Evolutionary conservation across 2,113 vertebrate species (phyloP), one percentile per base, ranked within the genome.

Genomic region (Kobus ellipsiprymnus): DNA sequence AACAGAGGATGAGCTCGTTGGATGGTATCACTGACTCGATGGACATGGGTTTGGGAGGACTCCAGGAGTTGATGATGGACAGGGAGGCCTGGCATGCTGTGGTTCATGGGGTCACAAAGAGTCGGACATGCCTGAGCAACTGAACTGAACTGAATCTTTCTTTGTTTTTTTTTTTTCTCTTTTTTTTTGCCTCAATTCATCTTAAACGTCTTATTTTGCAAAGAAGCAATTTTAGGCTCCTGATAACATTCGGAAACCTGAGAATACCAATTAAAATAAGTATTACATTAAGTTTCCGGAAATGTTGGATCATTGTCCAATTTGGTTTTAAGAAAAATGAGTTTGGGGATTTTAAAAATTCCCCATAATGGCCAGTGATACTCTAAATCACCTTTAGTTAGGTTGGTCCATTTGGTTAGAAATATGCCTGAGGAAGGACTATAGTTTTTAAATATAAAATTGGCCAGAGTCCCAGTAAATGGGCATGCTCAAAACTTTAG

Each of bases 101-200:
- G 5, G 12, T 30, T 62, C 13, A 62, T 30, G 59, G 29, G 29
- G 59, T 62, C 1, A 1, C 59, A 30, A 62, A 62, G 6, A 62
- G 59, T 62, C 0, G 4, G 29, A 62, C 59, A 30, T 3, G 2
- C 30, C 29, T 62, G 6, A 30, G 29, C 0, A 0, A 30, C 59
- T 62, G 13, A 62, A 62, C 13, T 15, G 29, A 62, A 30, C 59
- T 62, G 59, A 30, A 78, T 78, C 74, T 78, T 77, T 29, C 40
- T 46, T 46, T 46, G 1, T n/a, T 67, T 16, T 25, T 30, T 30
- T 30, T 23, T 81, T 50, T 1, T 1, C 3, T 25, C 1, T 64
- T 29, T 13, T 64, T 11, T 25, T 81, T 12, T 2, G 29, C 29
- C 29, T 50, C 46, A 50, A 19, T 52, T 82, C 48, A 82, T 52